Evolutionary conservation across 2,888 invertebrate species (phyloP).

Genomic region (Eupithecia subumbrata): DNA sequence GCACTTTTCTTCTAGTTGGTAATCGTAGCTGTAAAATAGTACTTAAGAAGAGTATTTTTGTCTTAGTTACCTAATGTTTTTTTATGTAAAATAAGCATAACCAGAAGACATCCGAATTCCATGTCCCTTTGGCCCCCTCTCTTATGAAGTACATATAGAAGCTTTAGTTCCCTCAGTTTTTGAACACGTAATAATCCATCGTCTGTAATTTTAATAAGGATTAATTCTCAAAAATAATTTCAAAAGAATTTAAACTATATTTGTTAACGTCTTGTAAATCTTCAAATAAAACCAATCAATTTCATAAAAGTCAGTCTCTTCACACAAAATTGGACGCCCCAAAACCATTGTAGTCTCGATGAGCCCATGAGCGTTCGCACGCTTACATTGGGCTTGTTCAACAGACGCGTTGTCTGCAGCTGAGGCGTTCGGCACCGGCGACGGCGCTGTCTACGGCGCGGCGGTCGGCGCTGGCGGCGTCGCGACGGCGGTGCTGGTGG

Average conservation of each 20-base stretch:
- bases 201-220: neutral
- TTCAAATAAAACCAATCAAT: neutral
- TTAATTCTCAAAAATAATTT: neutral
- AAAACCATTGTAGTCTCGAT: constrained; percentile 21
- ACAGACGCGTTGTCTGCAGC: constrained; percentile 75
- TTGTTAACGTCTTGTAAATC: neutral
- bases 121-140: too few relatives aligned
- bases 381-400: constrained; percentile 44
- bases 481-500: constrained; percentile 85
- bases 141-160: neutral
- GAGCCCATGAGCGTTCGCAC: constrained; percentile 24
- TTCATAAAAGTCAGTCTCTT: too few relatives aligned
- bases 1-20: constrained; percentile 3
- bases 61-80: neutral
- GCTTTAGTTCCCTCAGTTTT: neutral
- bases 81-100: too few relatives aligned
- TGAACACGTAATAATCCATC: neutral
- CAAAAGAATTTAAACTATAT: neutral
- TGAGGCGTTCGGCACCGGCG: constrained; percentile 68
- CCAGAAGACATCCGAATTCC: too few relatives aligned
- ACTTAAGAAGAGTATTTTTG: neutral
- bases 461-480: constrained; percentile 84
- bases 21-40: neutral
- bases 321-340: neutral
- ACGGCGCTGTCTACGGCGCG: constrained; percentile 62